These are phyloP conservation scores for Rhipidura dahli DNA, from an alignment of 2,113 vertebrate species.

Conservation along the genomic window DNA sequence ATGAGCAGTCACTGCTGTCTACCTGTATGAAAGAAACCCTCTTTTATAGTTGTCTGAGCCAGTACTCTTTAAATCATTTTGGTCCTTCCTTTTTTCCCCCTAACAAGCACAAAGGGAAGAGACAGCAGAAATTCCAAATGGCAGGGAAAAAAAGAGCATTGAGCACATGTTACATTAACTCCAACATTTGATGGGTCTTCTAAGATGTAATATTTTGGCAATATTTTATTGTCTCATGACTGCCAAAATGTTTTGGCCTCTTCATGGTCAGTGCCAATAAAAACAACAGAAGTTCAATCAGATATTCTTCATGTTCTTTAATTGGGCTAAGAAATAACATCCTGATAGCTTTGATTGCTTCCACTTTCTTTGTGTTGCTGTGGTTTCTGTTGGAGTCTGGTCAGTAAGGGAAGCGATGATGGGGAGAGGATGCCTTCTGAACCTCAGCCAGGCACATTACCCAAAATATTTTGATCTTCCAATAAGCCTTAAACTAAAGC, in stretches of 20 bases:
- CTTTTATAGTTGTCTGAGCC: background rate
- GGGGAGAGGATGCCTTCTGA: background rate
- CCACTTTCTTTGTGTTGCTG: background rate
- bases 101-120: background rate
- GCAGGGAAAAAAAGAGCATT: background rate
- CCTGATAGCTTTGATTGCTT: background rate
- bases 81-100: background rate
- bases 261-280: background rate
- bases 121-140: background rate
- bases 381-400: background rate
- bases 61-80: background rate
- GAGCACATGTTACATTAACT: background rate
- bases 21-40: background rate
- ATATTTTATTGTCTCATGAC: background rate
- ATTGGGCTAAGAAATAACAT: background rate
- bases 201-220: background rate
- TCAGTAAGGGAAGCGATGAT: background rate
- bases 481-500: background rate
- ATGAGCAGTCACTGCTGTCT: background rate
- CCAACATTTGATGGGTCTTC: background rate
- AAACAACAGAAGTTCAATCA: background rate
- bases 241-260: background rate
- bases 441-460: background rate
- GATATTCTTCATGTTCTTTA: background rate
- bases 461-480: conserved; percentile 2